Conservation (phyloP, 2,888 invertebrate genomes). For the Falcaria lacertinaria region DNA sequence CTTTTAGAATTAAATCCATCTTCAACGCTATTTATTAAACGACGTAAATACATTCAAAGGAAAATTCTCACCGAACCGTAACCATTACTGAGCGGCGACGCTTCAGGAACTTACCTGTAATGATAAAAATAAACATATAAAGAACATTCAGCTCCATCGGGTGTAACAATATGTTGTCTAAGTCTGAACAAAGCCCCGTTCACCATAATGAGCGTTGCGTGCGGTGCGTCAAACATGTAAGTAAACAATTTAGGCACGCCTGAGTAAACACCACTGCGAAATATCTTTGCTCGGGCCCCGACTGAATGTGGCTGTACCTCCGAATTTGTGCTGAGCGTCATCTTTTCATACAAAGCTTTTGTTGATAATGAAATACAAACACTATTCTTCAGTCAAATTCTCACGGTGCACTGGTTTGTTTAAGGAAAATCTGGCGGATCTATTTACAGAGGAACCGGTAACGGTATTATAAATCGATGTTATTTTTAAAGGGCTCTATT, state of each 20-base stretch:
- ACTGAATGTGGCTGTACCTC: slow-evolving; percentile 63
- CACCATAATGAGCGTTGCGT: slow-evolving; percentile 76
- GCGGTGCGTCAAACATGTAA: slow-evolving; percentile 78
- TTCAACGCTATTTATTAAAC: slow-evolving; percentile 21
- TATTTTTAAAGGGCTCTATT: slow-evolving; percentile 4
- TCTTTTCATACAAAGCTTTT: slow-evolving; percentile 71
- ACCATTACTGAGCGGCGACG: slow-evolving; percentile 53
- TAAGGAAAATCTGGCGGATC: slow-evolving; percentile 48
- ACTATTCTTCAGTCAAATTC: slow-evolving; percentile 61
- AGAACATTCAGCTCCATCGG: slow-evolving; percentile 66
- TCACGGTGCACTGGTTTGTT: slow-evolving; percentile 54
- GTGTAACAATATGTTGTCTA: slow-evolving; percentile 72
- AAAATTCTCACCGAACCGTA: slow-evolving; percentile 57
- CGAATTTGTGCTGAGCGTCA: slow-evolving; percentile 68
- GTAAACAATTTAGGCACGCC: slow-evolving; percentile 78
- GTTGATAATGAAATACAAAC: slow-evolving; percentile 77
- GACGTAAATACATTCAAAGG: slow-evolving; percentile 48
- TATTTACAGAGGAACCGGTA: slow-evolving; percentile 30
- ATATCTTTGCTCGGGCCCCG: slow-evolving; percentile 69
- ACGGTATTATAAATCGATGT: slow-evolving; percentile 5
- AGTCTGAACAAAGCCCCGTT: slow-evolving; percentile 72
- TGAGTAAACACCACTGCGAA: slow-evolving; percentile 77
- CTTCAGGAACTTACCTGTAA: slow-evolving; percentile 69
- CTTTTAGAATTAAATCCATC: slow-evolving; percentile 6
- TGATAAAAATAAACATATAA: slow-evolving; percentile 73